Evolutionary conservation across 2,113 vertebrate genomes (phyloP).

Genomic region (Beaufortia kweichowensis): DNA sequence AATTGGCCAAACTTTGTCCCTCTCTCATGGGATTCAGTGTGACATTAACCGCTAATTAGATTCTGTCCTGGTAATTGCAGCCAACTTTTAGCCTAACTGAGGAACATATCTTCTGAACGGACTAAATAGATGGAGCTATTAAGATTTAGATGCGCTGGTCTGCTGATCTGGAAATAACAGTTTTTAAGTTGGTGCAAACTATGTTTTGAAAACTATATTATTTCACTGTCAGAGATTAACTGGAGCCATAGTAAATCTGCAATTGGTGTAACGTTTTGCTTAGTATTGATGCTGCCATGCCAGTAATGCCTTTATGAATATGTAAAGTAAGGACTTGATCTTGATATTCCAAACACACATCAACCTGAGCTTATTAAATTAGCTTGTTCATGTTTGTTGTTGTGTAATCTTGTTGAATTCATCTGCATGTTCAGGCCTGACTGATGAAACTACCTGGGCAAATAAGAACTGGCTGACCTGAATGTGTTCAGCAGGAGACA

Average conservation of each 20-base stretch:
- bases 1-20: constrained; percentile 30
- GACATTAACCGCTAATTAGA: constrained; percentile 54
- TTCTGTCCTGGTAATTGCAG: constrained; percentile 49
- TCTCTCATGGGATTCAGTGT: constrained; percentile 43
- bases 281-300: background rate
- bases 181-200: background rate
- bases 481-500: constrained; percentile 49
- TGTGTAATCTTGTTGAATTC: constrained; percentile 37
- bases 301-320: background rate
- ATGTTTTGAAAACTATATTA: constrained; percentile 1
- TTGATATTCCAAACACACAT: background rate
- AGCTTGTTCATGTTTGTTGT: background rate
- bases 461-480: constrained; percentile 47
- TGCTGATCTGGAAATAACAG: constrained; percentile 16
- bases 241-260: background rate
- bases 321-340: background rate
- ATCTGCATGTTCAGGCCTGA: constrained; percentile 5
- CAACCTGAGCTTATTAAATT: constrained; percentile 29
- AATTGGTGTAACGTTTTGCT: background rate
- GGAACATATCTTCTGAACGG: constrained; percentile 13
- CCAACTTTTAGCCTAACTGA: constrained; percentile 40
- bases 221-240: background rate
- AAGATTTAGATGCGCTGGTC: constrained; percentile 11
- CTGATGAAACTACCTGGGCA: constrained; percentile 41
- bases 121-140: constrained; percentile 22